Percentiles rank a stretch among this genome's conserved stretches.
phyloP scores from a whole-genome alignment of 2,888 invertebrate species.

The Arctia plantaginis region DNA sequence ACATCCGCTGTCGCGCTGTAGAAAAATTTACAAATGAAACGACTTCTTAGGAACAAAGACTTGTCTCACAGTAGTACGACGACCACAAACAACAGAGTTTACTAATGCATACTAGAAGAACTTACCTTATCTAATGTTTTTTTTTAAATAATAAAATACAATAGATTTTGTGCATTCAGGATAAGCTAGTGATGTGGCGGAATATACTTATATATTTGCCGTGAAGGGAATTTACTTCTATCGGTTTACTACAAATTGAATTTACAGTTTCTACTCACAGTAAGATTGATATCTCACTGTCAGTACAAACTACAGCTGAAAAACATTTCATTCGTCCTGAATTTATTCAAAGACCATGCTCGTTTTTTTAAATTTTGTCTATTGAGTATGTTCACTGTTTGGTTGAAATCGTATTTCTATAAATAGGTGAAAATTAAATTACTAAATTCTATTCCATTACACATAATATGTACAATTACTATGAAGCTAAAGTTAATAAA shows the following conservation, averaged over 20 bases:
- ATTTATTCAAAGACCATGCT: too few relatives aligned
- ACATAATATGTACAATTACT: neutral
- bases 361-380: neutral
- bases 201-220: constrained; percentile 65
- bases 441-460: neutral
- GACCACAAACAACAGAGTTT: constrained; percentile 60
- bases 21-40: constrained; percentile 68
- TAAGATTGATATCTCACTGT: neutral
- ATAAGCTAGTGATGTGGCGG: constrained; percentile 58
- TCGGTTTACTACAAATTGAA: constrained; percentile 55
- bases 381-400: neutral
- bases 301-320: neutral
- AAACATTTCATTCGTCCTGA: neutral
- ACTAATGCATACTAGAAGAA: constrained; percentile 26
- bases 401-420: neutral
- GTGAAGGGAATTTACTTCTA: constrained; percentile 48
- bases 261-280: constrained; percentile 40
- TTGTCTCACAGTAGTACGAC: constrained; percentile 64
- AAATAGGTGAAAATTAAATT: neutral
- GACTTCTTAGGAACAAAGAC: constrained; percentile 71
- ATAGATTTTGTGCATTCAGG: constrained; percentile 19
- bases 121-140: constrained; percentile 29
- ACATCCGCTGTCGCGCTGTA: constrained; percentile 57
- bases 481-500: neutral
- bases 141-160: constrained; percentile 30